These are phyloP conservation scores for Characodon lateralis DNA, from an alignment of 2,797 vertebrate genomes.

Conservation along the genomic window DNA sequence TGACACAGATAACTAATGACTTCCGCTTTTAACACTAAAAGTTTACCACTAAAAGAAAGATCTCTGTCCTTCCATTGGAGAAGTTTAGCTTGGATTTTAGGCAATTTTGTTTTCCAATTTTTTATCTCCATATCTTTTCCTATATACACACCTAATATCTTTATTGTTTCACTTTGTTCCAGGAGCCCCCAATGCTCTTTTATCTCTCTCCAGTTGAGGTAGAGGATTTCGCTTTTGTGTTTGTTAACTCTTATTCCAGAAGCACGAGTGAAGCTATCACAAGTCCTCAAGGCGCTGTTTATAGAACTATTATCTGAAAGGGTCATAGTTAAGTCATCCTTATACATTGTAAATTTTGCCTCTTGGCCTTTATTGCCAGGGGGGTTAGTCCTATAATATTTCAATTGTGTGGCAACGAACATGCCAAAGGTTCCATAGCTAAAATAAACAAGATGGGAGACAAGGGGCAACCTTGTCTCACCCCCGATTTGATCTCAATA, in stretches of 20 bases:
- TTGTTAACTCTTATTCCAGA: neutral
- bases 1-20: neutral
- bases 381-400: neutral
- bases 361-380: neutral
- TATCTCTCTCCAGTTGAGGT: neutral
- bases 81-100: neutral
- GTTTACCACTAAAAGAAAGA: neutral
- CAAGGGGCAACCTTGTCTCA: neutral
- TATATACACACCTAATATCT: neutral
- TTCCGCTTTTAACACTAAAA: neutral
- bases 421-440: neutral
- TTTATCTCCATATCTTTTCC: neutral
- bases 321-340: neutral
- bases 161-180: neutral
- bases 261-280: neutral
- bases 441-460: neutral
- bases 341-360: neutral
- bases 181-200: neutral
- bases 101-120: neutral
- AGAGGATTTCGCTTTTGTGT: neutral
- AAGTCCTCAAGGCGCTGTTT: neutral
- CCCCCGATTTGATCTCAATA: neutral
- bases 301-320: neutral
- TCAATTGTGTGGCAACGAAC: neutral
- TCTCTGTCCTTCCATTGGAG: neutral